Evolutionary conservation across 1,140 invertebrate species (phyloP), one percentile per base, ranked within the genome.

Genomic region (Oreohelix idahoensis): DNA sequence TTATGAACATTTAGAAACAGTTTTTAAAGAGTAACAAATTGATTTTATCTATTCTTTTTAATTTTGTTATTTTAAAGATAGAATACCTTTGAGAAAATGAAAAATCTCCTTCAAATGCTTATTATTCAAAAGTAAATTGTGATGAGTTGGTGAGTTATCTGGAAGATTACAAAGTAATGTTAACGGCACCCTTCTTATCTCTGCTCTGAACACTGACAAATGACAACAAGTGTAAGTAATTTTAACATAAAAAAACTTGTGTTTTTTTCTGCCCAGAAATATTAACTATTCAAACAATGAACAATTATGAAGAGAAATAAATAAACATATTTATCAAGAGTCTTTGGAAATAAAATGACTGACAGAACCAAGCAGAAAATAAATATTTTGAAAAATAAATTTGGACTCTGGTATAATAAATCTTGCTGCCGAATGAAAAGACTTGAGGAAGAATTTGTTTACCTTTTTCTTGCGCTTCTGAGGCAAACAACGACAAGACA

Each of bases 381-480:
- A 58, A 4, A 32, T 66, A 66, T 66, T 32, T n/a, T 11, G 53
- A 10, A 58, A 58, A 58, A 58, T 23, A 66, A n/a, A n/a, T 58
- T 32, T 29, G 63, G 29, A 66, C 63, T 66, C 8, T 32, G 63
- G 2, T 29, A 66, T 32, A 2, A 66, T 32, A 66, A 66, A 8
- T 66, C 4, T 66, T 35, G 63, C 29, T 32, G 63, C 63, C 63
- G 29, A 32, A 29, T 29, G 63, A n/a, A 66, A 66, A 66, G 5
- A 66, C n/a, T 66, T 32, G n/a, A 32, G 32, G 39, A 79, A 17
- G 11, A 17, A 38, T 70, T 71, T 32, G 32, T 35, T 79, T 81
- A 81, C 79, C 79, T 81, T 81, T 45, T 81, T 81, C 79, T 81
- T 81, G 63, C 79, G 79, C 69, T 81, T 81, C 79, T 81, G 79